These are phyloP conservation scores for Mungos mungo DNA, from an alignment of 2,113 vertebrate species.

Conservation along the genomic window DNA sequence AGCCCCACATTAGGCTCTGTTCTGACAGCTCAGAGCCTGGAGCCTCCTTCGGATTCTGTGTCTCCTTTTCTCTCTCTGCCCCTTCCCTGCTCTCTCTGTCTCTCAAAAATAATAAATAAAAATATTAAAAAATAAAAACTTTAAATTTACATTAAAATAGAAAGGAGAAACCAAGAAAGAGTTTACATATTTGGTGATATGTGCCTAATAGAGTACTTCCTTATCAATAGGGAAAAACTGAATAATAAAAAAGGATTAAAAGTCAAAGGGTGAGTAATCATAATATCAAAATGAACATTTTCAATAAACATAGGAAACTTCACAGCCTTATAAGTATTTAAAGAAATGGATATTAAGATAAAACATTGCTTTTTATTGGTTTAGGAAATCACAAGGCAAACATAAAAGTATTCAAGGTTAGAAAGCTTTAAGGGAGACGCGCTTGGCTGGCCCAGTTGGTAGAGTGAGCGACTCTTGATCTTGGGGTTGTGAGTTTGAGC, in stretches of 20 bases:
- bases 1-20: no score
- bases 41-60: no score
- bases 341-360: background rate
- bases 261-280: background rate
- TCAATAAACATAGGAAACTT: background rate
- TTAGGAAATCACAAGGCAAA: background rate
- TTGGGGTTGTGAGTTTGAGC: background rate
- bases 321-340: background rate
- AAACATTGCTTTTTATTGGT: background rate
- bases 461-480: background rate
- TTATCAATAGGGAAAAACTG: background rate
- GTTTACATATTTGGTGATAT: background rate
- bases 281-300: background rate
- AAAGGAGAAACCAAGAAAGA: background rate
- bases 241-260: background rate
- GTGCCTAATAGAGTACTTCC: background rate
- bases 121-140: background rate
- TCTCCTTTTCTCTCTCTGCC: no score
- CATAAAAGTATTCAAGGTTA: background rate
- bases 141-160: background rate
- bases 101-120: no score
- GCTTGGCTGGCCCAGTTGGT: background rate
- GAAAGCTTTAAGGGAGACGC: background rate
- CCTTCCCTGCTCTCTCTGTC: no score
- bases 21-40: no score